Conservation (phyloP, 2,888 invertebrate species). For the Diploptera punctata region DNA sequence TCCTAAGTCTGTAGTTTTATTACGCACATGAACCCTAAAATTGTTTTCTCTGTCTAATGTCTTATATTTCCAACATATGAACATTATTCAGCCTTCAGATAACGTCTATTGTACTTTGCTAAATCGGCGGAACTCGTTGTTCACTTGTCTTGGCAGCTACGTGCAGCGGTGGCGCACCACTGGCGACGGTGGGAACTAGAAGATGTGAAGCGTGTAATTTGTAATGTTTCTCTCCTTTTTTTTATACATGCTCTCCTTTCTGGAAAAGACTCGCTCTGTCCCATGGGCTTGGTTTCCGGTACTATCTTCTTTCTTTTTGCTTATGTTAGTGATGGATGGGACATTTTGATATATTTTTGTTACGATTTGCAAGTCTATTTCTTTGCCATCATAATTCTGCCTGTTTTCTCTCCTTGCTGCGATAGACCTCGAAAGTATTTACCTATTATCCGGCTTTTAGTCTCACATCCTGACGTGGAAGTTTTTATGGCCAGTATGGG, state of each 20-base stretch:
- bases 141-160: constrained; percentile 15
- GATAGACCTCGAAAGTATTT: too few relatives aligned
- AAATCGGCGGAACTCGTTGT: neutral
- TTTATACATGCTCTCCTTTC: neutral
- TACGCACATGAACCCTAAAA: neutral
- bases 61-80: constrained; percentile 9
- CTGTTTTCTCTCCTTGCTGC: too few relatives aligned
- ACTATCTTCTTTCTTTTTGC: too few relatives aligned
- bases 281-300: neutral
- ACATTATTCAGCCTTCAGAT: neutral
- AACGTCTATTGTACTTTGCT: neutral
- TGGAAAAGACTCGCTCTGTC: neutral
- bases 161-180: neutral
- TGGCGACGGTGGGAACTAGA: constrained; percentile 1
- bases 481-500: too few relatives aligned
- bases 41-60: too few relatives aligned
- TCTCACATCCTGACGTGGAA: too few relatives aligned
- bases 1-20: too few relatives aligned
- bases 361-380: neutral
- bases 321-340: constrained; percentile 12
- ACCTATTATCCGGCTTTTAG: too few relatives aligned
- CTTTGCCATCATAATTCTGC: neutral
- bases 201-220: constrained; percentile 22
- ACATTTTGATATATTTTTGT: constrained; percentile 20
- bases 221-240: neutral